Base-by-base conservation (phyloP, 1,140 invertebrate species). In the Matsumurasca onukii region DNA sequence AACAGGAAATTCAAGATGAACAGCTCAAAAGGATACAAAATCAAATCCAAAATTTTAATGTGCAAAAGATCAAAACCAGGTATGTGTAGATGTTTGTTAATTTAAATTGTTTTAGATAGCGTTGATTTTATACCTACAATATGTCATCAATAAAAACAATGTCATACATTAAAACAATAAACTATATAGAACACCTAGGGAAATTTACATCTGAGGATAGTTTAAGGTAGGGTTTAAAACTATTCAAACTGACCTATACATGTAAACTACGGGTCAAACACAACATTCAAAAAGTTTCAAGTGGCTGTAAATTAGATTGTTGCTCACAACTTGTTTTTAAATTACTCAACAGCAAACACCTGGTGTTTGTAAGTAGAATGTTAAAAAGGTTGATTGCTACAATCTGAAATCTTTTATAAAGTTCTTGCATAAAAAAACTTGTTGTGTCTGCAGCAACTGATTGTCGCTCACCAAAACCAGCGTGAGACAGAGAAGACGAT, bases 401-500 rank as follows among this genome's bases (percentile, higher is more conserved):
- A 39, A 39, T 39, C 5, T 17, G 34, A 9, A 5, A 39, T 9
- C 5, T 17, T 39, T 39, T 39, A 17, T 9, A 39, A 39, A 39
- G 34, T 39, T 5, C 5, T 17, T 39, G 17, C 5, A 9, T 39
- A 17, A 39, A 24, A n/a, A n/a, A n/a, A n/a, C n/a, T n/a, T 29
- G 34, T 24, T 59, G 30, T 63, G 69, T 51, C 5, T 55, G 24
- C 77, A 81, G 63, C 79, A 79, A 39, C 76, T 90, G 20, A 78
- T 89, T 12, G 78, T 80, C 31, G 83, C 83, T 9, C 84, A 87
- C 55, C 83, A 84, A 48, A 78, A 83, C 22, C 87, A 88, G 75
- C 71, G 86, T 29, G 84, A 89, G 25, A 82, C 82, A 45, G 86
- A 89, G 76, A 82, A 86, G 24, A 82, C 87, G 72, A 74, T 86